Base-by-base conservation (phyloP, 2,797 vertebrate species). In the Geotrypetes seraphini region DNA sequence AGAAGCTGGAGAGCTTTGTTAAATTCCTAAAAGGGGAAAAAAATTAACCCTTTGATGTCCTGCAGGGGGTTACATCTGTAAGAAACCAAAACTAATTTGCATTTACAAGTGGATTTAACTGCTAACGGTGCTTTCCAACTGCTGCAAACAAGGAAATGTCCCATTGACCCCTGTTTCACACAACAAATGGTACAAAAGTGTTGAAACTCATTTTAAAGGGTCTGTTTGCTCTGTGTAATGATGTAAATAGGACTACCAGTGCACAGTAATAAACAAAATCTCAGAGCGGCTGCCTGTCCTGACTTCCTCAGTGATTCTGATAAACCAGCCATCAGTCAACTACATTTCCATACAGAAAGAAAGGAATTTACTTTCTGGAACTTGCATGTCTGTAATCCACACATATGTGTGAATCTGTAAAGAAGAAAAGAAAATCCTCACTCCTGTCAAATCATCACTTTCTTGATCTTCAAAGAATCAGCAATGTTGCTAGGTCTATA, bases 181-280 rank as follows among this genome's bases (percentile, higher is more conserved):
- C 21, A 67, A 71, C 78, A 83, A 78, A 84, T 39, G 73, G 69
- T 31, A 44, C 60, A 43, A 38, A 76, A 57, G 56, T 78, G 65
- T 73, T 47, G 39, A 69, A 75, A 72, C 60, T 60, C 17, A 50
- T 62, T 58, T 50, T 47, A 50, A 60, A 73, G 63, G 26, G 24
- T 51, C 49, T 32, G 62, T 68, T 57, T 35, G 8, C 66, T 75
- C 68, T 71, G 69, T 81, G 60, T 53, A 37, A 29, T 55, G 29
- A 38, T 39, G 53, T 48, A 52, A 65, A 50, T 32, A 31, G 13
- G 10, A 15, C 8, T 24, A 33, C 7, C 31, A 35, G 63, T 40
- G 48, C 54, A 63, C 60, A 47, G 64, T 53, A 33, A 78, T 62
- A 59, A 59, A 65, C 55, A 12, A n/a, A n/a, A 31, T 64, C 53